Conservation (phyloP, 1,140 invertebrate species). For the Cryptotermes secundus region DNA sequence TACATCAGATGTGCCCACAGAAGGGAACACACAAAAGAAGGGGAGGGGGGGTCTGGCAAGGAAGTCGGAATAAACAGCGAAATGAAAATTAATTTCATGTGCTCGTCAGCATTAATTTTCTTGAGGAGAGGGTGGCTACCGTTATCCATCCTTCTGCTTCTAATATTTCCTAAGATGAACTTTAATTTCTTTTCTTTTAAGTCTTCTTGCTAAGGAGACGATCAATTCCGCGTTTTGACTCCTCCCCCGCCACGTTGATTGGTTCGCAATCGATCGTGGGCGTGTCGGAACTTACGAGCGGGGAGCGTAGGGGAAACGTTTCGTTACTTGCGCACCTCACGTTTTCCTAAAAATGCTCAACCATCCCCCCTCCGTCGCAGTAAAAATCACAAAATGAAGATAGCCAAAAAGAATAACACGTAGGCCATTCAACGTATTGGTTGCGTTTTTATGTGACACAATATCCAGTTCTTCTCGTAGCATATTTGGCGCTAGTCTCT, state of each 20-base stretch:
- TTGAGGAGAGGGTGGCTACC: not conserved
- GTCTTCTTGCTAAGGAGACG: not conserved
- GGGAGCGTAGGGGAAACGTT: not conserved
- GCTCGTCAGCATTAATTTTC: not conserved
- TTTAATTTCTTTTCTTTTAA: not conserved
- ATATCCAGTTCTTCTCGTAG: not conserved
- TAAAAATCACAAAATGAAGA: slow-evolving; percentile 23
- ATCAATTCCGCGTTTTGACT: slow-evolving; percentile 1
- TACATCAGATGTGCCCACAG: too few relatives aligned
- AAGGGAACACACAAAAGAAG: too few relatives aligned
- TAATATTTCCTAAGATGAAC: not conserved
- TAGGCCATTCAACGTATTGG: slow-evolving; percentile 21
- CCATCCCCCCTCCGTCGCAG: not conserved
- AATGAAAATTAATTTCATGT: not conserved
- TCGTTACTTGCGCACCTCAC: slow-evolving; percentile 15
- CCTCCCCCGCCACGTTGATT: slow-evolving; percentile 7
- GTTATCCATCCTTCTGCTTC: not conserved
- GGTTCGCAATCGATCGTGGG: slow-evolving; percentile 24
- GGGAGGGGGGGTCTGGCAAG: too few relatives aligned
- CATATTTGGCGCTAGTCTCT: not conserved
- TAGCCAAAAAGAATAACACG: slow-evolving; percentile 3
- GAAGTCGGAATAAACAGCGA: too few relatives aligned
- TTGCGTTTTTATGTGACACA: slow-evolving; percentile 22
- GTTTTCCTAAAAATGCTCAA: slow-evolving; percentile 19
- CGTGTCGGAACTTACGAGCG: not conserved